Evolutionary conservation across 2,888 invertebrate species (phyloP).

Genomic region (Drosophila pseudotalamancana): DNA sequence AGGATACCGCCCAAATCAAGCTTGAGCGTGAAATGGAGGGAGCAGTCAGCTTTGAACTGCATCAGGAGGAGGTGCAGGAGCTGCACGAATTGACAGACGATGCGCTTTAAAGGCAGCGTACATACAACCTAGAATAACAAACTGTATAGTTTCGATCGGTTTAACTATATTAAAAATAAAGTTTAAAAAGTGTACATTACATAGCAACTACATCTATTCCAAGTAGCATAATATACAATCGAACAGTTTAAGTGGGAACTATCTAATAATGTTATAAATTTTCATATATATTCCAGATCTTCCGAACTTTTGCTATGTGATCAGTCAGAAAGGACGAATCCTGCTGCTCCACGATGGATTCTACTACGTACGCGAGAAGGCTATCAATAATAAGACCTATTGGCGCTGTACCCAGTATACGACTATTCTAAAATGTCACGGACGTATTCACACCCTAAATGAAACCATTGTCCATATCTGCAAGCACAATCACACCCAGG

Average conservation of each 20-base stretch:
- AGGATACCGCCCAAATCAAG: constrained; percentile 60
- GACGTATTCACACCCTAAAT: constrained; percentile 80
- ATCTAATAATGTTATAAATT: neutral
- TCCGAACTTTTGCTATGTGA: constrained; percentile 53
- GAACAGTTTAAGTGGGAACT: neutral
- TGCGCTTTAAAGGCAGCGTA: constrained; percentile 33
- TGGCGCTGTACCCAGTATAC: constrained; percentile 84
- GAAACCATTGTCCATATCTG: constrained; percentile 76
- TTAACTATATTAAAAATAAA: constrained; percentile 49
- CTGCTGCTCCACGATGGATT: constrained; percentile 77
- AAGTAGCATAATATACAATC: neutral
- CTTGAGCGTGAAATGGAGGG: constrained; percentile 66
- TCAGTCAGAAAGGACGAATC: constrained; percentile 83
- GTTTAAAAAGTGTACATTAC: constrained; percentile 29
- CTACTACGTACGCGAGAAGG: constrained; percentile 82
- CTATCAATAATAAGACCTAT: constrained; percentile 81
- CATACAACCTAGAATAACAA: constrained; percentile 12
- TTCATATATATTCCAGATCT: constrained; percentile 6
- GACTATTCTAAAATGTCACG: constrained; percentile 81
- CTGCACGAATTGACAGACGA: constrained; percentile 58
- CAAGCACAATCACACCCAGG: constrained; percentile 77
- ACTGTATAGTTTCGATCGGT: constrained; percentile 34
- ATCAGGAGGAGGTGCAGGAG: constrained; percentile 60
- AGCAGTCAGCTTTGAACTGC: constrained; percentile 68
- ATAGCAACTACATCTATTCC: neutral